Evolutionary conservation across 2,113 vertebrate genomes (phyloP).

Genomic region (Jaculus jaculus): DNA sequence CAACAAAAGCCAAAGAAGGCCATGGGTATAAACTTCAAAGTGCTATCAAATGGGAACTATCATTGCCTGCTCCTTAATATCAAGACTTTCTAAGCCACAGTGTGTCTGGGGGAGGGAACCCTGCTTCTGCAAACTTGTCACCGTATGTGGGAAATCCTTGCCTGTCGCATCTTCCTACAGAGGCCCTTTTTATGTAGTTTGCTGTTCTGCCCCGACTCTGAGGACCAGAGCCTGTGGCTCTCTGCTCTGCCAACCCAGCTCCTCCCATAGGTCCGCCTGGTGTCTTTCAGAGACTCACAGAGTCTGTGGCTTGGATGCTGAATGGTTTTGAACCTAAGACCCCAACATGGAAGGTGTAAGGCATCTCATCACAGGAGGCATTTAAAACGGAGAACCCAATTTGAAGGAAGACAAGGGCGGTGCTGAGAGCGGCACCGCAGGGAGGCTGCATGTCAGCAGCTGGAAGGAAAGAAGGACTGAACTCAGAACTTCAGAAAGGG

Average conservation of each 20-base stretch:
- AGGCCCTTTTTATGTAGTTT: background rate
- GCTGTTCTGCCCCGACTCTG: background rate
- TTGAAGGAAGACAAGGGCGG: background rate
- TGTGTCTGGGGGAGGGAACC: background rate
- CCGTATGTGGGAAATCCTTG: background rate
- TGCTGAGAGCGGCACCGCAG: no score
- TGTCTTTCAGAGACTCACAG: background rate
- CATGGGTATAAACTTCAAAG: background rate
- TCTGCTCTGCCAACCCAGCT: background rate
- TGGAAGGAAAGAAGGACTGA: no score
- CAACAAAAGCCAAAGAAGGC: background rate
- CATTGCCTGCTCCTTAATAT: no score
- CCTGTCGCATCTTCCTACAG: background rate
- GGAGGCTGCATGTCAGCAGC: background rate
- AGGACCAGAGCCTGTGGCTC: background rate
- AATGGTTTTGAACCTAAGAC: background rate
- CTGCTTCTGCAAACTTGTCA: no score
- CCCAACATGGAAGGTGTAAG: rapidly evolving
- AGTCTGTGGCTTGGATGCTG: background rate
- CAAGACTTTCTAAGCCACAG: background rate
- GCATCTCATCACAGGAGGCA: background rate
- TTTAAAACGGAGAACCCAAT: background rate
- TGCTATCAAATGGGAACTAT: background rate
- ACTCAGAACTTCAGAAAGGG: no score
- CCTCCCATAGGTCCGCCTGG: background rate